Base-by-base conservation (phyloP, 1,140 invertebrate genomes). In the Caenorhabditis remanei region DNA sequence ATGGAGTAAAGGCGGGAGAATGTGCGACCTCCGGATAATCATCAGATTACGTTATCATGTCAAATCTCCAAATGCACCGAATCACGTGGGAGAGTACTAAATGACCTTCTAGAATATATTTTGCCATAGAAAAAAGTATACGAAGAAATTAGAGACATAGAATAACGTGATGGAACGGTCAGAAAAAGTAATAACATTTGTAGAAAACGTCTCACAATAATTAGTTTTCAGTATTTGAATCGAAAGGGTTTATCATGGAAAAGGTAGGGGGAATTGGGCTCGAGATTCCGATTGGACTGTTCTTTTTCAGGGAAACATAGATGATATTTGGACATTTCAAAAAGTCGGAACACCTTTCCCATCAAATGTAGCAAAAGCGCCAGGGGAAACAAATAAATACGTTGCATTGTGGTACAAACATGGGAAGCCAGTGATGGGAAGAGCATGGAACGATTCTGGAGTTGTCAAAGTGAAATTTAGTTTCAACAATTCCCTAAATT, bases 371-470 rank as follows among this genome's bases (percentile, higher is more conserved):
- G 87, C 88, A 75, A 88, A 88, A 48, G 88, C 82, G 48, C 83
- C 63, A 14, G 87, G 84, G 32, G 56, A 88, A n/a, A 88, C 84
- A 16, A 88, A 88, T 55, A 56, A 85, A 46, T 88, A 88, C 50
- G 87, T 88, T n/a, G 88, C 88, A 41, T 41, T 88, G 14, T 88
- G 87, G 88, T 88, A 88, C 84, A 90, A 88, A 56, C 89, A 90
- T 65, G 89, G 89, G 19, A 90, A 90, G 41, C 88, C 87, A 21
- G 43, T 79, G 21, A 71, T 75, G 46, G 85, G 85, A 46, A 53
- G 85, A 63, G 67, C 85, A 19, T 87, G 85, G 85, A 87, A 87
- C 40, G 75, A 87, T 53, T 65, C 55, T 5, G 75, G 71, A 63
- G 84, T 85, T 7, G 84, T 85, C n/a, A 79, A 79, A 41, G 71